Conservation (phyloP, 2,888 invertebrate genomes). For the Xestobium rufovillosum region DNA sequence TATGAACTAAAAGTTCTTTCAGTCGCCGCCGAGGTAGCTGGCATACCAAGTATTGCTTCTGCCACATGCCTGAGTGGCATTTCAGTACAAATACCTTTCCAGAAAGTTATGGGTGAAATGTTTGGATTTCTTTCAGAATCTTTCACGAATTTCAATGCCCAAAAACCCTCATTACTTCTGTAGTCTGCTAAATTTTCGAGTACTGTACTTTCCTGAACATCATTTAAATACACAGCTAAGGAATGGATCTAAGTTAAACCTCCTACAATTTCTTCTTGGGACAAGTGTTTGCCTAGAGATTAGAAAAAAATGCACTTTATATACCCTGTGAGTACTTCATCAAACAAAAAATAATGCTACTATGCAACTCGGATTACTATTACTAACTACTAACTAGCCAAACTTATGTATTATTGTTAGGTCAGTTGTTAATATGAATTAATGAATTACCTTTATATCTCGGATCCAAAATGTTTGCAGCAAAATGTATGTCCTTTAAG, state of each 20-base stretch:
- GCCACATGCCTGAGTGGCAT: neutral
- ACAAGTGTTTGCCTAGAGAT: neutral
- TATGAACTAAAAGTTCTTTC: neutral
- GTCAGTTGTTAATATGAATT: no score
- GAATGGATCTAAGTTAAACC: neutral
- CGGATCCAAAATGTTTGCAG: neutral
- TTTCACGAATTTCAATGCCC: neutral
- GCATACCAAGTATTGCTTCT: neutral
- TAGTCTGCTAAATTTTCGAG: slow-evolving; percentile 1
- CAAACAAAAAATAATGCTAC: no score
- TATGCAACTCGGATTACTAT: no score
- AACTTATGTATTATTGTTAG: no score
- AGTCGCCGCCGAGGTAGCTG: neutral
- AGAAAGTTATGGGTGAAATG: neutral
- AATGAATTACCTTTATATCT: no score
- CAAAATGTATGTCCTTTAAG: neutral
- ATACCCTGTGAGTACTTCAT: no score
- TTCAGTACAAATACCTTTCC: slow-evolving; percentile 1
- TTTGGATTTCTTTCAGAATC: neutral
- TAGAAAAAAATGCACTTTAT: no score
- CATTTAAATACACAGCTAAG: neutral
- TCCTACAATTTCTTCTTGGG: neutral
- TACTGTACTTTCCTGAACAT: neutral
- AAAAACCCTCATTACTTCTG: neutral
- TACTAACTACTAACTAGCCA: no score